Conservation (phyloP, 2,113 vertebrate species). For the Oryzias melastigma region DNA sequence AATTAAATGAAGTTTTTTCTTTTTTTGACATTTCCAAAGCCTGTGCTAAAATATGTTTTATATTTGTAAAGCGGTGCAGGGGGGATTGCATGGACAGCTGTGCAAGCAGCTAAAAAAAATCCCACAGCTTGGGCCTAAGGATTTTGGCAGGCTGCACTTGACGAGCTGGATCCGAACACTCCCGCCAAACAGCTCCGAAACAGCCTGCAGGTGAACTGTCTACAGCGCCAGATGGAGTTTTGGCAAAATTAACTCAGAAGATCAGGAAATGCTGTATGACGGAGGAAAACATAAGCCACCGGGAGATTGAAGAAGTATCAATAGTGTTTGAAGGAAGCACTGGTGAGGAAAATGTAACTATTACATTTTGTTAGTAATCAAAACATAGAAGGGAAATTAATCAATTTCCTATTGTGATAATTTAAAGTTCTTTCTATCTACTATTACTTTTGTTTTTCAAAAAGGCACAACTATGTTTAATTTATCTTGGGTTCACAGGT, state of each 20-base stretch:
- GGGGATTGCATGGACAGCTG: constrained; percentile 88
- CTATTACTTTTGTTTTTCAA: too few relatives aligned
- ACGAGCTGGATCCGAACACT: constrained; percentile 72
- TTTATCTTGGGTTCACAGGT: too few relatives aligned
- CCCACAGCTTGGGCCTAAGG: constrained; percentile 95
- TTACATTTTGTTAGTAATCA: too few relatives aligned
- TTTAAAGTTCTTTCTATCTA: too few relatives aligned
- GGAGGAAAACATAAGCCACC: constrained; percentile 59
- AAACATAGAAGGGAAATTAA: too few relatives aligned
- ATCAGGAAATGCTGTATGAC: constrained; percentile 87
- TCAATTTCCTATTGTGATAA: too few relatives aligned
- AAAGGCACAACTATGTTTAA: too few relatives aligned
- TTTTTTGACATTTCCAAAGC: constrained; percentile 33
- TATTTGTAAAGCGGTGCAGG: constrained; percentile 60
- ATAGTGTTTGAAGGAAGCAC: too few relatives aligned
- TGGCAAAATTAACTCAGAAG: constrained; percentile 94
- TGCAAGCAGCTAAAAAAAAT: constrained; percentile 82
- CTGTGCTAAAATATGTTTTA: constrained; percentile 38
- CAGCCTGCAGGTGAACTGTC: constrained; percentile 99
- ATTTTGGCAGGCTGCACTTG: constrained; percentile 85
- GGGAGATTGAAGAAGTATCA: not conserved
- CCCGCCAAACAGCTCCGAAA: constrained; percentile 80
- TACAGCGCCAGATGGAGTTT: constrained; percentile 98
- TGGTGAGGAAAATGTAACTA: too few relatives aligned
- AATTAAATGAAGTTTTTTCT: constrained; percentile 76